Evolutionary conservation across 2,888 invertebrate genomes (phyloP), one percentile per base, ranked within the genome.

Genomic region (Drosophila niveifrons): DNA sequence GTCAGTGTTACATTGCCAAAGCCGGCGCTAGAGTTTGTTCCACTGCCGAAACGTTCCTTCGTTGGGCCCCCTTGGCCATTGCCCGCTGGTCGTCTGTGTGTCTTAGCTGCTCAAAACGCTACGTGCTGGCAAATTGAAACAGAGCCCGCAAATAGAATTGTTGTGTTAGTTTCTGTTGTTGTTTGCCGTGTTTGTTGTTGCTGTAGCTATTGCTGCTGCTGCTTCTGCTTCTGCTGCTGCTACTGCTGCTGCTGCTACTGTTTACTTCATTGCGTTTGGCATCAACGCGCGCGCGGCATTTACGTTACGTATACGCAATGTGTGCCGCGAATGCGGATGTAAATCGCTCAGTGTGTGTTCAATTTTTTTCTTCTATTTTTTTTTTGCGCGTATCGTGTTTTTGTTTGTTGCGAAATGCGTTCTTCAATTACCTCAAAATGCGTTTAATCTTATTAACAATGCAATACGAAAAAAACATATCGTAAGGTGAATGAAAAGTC

Each of bases 1-100:
- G 83, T 82, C 83, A 84, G 76, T 85, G 86, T 84, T 78, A 88
- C 88, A 85, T 75, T 79, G 75, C 71, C 80, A 83, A 88, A 85
- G 88, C 83, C 83, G 83, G 75, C 74, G 75, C 66, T 70, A 61
- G 58, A 55, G 70, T 57, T 74, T 70, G 72, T 57, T 58, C 65
- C 78, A 66, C 66, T 73, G 73, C 85, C 80, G 67, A 66, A 75
- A 39, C 28, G 34, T 50, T 47, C 34, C 28, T 23, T 23, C 39
- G 15, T 9, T 36, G 18, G 11, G 11, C 34, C 28, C 36, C 28
- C 36, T 29, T 29, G 23, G 36, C 69, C 76, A 67, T 67, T 77
- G 72, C 82, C 84, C 52, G 44, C 48, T 66, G 53, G 47, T 31
- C 51, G 47, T 41, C 52, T 23, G 23, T 23, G 43, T 51, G 29